These are phyloP conservation scores for Callithrix jacchus DNA, from an alignment of 2,113 vertebrate species.

Conservation along the genomic window DNA sequence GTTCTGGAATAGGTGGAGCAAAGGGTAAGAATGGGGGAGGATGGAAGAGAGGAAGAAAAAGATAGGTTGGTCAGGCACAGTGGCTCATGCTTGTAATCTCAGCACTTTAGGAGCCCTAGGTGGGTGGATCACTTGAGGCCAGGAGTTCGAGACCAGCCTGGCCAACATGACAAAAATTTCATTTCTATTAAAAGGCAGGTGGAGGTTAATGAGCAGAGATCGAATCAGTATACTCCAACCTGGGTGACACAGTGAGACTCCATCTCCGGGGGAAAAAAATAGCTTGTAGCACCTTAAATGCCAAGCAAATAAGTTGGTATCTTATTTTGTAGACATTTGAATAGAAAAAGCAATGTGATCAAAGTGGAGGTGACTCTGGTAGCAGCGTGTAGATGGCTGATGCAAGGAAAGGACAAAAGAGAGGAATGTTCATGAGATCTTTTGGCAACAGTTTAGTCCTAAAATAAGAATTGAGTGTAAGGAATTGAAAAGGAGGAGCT, in stretches of 20 bases:
- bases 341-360: not conserved
- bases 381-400: not conserved
- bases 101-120: too few relatives aligned
- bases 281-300: not conserved
- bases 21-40: not conserved
- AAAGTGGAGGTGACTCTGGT: not conserved
- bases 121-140: too few relatives aligned
- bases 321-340: not conserved
- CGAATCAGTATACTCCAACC: too few relatives aligned
- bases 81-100: too few relatives aligned
- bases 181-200: too few relatives aligned
- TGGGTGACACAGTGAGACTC: too few relatives aligned
- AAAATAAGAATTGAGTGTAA: not conserved
- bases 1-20: not conserved
- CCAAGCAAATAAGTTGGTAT: not conserved
- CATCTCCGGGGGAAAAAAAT: too few relatives aligned
- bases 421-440: not conserved
- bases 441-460: not conserved
- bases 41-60: not conserved
- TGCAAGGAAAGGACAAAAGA: not conserved
- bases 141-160: too few relatives aligned
- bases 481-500: not conserved
- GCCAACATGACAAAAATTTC: too few relatives aligned
- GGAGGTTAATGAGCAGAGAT: too few relatives aligned
- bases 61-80: not conserved